These are phyloP conservation scores for Cariama cristata DNA, from an alignment of 2,113 vertebrate genomes.

Conservation along the genomic window DNA sequence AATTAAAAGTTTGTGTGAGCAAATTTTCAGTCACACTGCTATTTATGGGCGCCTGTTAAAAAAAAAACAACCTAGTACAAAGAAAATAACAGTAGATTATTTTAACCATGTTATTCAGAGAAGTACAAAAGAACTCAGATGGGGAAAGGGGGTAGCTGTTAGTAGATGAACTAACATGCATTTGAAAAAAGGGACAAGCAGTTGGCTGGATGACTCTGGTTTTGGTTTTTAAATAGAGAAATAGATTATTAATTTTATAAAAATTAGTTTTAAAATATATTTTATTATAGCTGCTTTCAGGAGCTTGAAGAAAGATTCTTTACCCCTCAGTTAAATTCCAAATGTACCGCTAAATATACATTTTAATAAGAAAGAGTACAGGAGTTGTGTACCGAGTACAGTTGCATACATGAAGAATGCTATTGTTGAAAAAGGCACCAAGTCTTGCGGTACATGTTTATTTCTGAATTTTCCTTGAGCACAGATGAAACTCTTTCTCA, in stretches of 20 bases:
- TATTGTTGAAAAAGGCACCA: background rate
- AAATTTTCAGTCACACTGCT: background rate
- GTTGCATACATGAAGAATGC: background rate
- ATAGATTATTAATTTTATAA: background rate
- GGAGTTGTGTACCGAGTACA: background rate
- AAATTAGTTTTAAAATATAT: background rate
- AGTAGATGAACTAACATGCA: background rate
- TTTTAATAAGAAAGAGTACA: background rate
- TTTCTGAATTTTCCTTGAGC: background rate
- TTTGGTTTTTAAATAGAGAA: background rate
- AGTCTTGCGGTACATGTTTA: background rate
- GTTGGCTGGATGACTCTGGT: background rate
- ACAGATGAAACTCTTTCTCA: background rate
- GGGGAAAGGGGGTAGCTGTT: background rate
- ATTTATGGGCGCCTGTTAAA: background rate
- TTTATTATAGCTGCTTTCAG: background rate
- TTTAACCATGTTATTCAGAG: background rate
- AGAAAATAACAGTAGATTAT: background rate
- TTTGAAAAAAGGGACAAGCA: background rate
- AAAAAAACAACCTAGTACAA: background rate
- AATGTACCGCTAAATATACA: background rate
- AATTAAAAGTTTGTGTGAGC: background rate
- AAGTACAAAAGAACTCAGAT: background rate
- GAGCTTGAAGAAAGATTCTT: background rate
- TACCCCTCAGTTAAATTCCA: background rate